Conservation (phyloP, 2,888 invertebrate species). For the Campaea margaritaria region DNA sequence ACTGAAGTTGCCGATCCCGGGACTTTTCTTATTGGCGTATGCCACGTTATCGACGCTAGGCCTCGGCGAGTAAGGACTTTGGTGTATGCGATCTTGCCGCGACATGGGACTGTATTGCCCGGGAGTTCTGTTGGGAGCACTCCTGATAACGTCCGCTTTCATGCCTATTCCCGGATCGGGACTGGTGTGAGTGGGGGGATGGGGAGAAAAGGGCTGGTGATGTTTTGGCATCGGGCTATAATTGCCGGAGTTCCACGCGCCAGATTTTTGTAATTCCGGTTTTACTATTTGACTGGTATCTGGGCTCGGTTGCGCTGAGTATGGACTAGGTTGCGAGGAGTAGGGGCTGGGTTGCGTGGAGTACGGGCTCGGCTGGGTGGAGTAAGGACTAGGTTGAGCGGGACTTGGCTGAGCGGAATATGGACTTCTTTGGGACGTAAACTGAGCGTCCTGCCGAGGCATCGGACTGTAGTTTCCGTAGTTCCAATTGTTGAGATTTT, state of each 20-base stretch:
- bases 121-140: conserved; percentile 69
- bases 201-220: conserved; percentile 77
- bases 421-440: conserved; percentile 78
- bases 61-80: conserved; percentile 76
- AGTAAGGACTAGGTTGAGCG: conserved; percentile 70
- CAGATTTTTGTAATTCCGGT: conserved; percentile 71
- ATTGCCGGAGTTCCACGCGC: conserved; percentile 77
- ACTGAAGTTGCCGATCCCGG: conserved; percentile 74
- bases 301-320: conserved; percentile 79
- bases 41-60: conserved; percentile 69
- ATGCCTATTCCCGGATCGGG: conserved; percentile 73
- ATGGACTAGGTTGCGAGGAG: conserved; percentile 77
- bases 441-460: conserved; percentile 76
- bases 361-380: conserved; percentile 78
- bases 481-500: conserved; percentile 75
- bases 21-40: conserved; percentile 73
- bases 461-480: conserved; percentile 79
- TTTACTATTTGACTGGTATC: conserved; percentile 81
- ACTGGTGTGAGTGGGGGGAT: conserved; percentile 75
- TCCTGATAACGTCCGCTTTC: conserved; percentile 66
- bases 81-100: conserved; percentile 72
- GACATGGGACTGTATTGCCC: conserved; percentile 81
- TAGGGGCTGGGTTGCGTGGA: conserved; percentile 79
- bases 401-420: conserved; percentile 78
- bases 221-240: conserved; percentile 81